Base-by-base conservation (phyloP, 2,113 vertebrate species). In the Tinamus guttatus region DNA sequence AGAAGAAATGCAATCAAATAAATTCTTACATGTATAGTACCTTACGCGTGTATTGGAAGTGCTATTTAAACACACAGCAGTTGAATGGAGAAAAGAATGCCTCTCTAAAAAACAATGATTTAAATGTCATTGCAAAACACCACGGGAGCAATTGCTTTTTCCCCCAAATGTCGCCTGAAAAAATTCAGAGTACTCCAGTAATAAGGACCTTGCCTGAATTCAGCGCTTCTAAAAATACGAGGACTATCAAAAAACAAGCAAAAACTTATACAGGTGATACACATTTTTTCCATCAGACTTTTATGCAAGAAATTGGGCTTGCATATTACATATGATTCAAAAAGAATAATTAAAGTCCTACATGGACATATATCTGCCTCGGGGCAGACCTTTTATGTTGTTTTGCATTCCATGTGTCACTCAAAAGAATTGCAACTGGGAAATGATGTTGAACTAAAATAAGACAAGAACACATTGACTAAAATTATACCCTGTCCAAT, bases 381-480 rank as follows among this genome's bases (percentile, higher is more conserved):
- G 74, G 97, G 98, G 97, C 94, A 98, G 96, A 94, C 96, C 96
- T 98, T 97, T 97, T 92, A 97, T 97, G 97, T 97, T 97, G 98
- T 97, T 98, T 97, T 97, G 97, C 97, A 96, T 98, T 97, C 89
- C 28, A 52, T 47, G 79, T 97, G 98, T 97, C 98, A 98, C 90
- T 98, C 97, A 98, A 89, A 97, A 97, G 97, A 97, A 97, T 96
- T 94, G 96, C 97, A 98, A 96, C 96, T 91, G 97, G 97, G 97
- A 98, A 98, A 97, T 94, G 95, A 96, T 97, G 96, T 96, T 97
- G 97, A 98, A 97, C 97, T 98, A 97, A 98, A 98, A 98, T 98
- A 98, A 98, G 97, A 98, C 97, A 96, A 96, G 97, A 98, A 94
- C 95, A 88, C 97, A 93, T 89, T 97, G 98, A 97, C 97, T 93